phyloP scores from a whole-genome alignment of 2,888 invertebrate genomes.

The Eumacrocentrus americanus region DNA sequence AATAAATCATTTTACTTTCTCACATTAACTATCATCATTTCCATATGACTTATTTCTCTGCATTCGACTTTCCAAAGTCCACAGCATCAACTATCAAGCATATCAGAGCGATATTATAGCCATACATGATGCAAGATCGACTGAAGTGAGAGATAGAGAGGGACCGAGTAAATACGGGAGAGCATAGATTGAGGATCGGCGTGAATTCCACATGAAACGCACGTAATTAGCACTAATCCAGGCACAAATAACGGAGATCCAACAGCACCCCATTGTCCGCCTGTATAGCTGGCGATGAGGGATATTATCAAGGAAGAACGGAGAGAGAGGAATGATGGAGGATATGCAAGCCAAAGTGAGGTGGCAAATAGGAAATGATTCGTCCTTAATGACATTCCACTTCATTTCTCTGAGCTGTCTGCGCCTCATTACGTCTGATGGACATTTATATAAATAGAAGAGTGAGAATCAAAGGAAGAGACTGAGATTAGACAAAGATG shows the following conservation, averaged over 20 bases:
- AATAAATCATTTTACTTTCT: too few relatives aligned
- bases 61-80: too few relatives aligned
- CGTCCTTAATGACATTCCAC: neutral
- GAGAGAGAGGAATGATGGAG: neutral
- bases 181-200: conserved; percentile 23
- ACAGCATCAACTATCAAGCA: too few relatives aligned
- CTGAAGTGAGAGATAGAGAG: too few relatives aligned
- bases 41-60: too few relatives aligned
- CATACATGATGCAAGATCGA: too few relatives aligned
- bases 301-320: conserved; percentile 2
- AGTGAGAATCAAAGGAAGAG: neutral
- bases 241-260: conserved; percentile 13
- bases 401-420: neutral
- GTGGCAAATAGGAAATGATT: neutral
- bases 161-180: neutral
- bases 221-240: conserved; percentile 51
- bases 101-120: too few relatives aligned
- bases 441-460: conserved; percentile 12
- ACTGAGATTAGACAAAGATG: neutral
- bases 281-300: neutral
- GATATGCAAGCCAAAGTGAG: neutral
- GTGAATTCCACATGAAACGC: conserved; percentile 46
- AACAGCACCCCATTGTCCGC: conserved; percentile 9
- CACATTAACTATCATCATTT: too few relatives aligned
- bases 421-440: neutral